Evolutionary conservation across 2,888 invertebrate species (phyloP).

Genomic region (Watsonalla binaria): DNA sequence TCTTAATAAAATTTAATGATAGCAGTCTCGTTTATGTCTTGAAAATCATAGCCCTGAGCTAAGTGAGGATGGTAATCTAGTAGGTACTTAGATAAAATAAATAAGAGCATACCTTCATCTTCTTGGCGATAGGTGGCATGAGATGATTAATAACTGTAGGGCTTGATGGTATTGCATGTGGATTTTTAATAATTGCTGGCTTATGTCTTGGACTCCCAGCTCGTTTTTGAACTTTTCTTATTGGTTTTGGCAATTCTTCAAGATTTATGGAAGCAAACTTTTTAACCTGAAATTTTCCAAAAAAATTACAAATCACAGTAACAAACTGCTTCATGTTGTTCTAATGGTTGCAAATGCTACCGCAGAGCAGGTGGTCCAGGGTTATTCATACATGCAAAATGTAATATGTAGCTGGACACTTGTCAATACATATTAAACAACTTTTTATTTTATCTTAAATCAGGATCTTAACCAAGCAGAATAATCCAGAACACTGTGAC

Average conservation of each 20-base stretch:
- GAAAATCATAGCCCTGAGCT: no score
- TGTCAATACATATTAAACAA: no score
- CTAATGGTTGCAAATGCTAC: no score
- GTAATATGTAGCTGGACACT: not conserved
- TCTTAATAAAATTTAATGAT: conserved; percentile 1
- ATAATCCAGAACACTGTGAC: no score
- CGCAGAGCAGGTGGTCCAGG: no score
- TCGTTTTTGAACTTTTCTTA: conserved; percentile 56
- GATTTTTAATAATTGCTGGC: conserved; percentile 42
- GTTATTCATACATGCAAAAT: not conserved
- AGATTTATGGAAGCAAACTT: conserved; percentile 64
- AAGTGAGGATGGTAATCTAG: no score
- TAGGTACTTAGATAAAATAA: no score
- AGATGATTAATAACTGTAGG: conserved; percentile 20
- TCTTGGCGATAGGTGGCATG: conserved; percentile 41
- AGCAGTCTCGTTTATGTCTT: no score
- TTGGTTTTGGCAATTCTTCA: conserved; percentile 41
- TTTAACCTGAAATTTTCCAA: conserved; percentile 49
- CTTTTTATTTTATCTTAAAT: no score
- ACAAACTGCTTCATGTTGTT: not conserved
- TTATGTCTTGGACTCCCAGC: conserved; percentile 54
- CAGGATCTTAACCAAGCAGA: no score
- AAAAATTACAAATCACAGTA: not conserved
- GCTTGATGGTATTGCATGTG: conserved; percentile 37
- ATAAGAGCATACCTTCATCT: conserved; percentile 47